Evolutionary conservation across 1,140 invertebrate species (phyloP).

Genomic region (Chionoecetes opilio): DNA sequence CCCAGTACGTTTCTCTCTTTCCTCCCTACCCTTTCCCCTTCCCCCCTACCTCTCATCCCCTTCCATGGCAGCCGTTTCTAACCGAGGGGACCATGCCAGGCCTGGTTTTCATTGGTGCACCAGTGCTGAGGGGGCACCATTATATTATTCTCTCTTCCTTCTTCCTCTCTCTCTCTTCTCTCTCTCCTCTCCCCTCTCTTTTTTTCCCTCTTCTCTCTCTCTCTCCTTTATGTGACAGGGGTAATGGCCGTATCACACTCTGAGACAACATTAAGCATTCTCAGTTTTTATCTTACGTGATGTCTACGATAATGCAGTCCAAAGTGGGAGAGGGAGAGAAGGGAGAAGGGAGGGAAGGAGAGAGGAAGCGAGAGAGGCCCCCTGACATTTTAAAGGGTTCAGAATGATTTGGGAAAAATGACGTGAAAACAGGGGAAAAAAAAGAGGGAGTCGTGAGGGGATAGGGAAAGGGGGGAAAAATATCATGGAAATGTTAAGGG

Average conservation of each 20-base stretch:
- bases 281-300: background rate
- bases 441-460: background rate
- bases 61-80: background rate
- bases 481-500: background rate
- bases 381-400: no score
- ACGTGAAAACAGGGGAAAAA: no score
- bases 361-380: background rate
- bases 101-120: constrained; percentile 11
- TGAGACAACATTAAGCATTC: background rate
- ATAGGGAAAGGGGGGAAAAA: background rate
- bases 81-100: background rate
- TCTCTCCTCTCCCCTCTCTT: background rate
- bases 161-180: background rate
- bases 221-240: no score
- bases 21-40: background rate
- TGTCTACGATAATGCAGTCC: background rate
- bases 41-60: background rate
- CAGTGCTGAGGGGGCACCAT: background rate
- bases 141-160: background rate
- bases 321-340: background rate
- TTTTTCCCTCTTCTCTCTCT: background rate
- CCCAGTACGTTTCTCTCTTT: no score
- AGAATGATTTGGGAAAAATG: background rate
- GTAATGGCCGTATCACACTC: background rate
- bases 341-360: background rate